Conservation (phyloP, 2,113 vertebrate species). For the Rhinolophus ferrumequinum region DNA sequence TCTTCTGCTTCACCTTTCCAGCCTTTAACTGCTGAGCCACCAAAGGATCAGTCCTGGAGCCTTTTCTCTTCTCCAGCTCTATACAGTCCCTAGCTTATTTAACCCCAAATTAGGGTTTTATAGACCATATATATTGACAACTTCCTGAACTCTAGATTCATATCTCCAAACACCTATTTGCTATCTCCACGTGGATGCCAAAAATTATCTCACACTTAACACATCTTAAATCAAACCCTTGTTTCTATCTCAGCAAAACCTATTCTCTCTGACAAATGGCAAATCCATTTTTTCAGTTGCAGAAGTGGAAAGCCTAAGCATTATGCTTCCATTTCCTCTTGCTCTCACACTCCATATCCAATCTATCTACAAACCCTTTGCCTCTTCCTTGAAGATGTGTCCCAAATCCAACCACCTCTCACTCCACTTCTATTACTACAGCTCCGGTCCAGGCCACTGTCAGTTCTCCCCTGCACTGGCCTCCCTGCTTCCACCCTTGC, state of each 20-base stretch:
- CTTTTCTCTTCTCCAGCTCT: neutral
- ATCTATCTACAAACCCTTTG: too few species aligned
- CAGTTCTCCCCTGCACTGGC: neutral
- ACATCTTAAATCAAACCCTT: neutral
- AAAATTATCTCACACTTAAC: neutral
- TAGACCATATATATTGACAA: neutral
- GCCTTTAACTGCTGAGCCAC: neutral
- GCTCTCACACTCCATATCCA: neutral
- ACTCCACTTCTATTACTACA: neutral
- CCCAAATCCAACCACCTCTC: neutral
- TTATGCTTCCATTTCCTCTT: neutral
- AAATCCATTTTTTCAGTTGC: neutral
- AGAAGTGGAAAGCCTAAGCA: neutral
- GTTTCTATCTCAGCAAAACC: neutral
- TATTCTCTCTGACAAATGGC: neutral
- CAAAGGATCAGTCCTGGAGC: neutral
- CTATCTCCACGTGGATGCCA: neutral
- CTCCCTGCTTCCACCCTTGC: neutral
- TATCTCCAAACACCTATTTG: neutral
- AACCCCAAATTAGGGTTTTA: neutral
- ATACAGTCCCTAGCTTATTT: neutral
- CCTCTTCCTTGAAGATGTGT: neutral
- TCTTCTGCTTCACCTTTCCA: neutral
- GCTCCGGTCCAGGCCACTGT: neutral
- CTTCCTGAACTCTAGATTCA: neutral